Base-by-base conservation (phyloP, 2,888 invertebrate genomes). In the Lasioglossum marginatum region DNA sequence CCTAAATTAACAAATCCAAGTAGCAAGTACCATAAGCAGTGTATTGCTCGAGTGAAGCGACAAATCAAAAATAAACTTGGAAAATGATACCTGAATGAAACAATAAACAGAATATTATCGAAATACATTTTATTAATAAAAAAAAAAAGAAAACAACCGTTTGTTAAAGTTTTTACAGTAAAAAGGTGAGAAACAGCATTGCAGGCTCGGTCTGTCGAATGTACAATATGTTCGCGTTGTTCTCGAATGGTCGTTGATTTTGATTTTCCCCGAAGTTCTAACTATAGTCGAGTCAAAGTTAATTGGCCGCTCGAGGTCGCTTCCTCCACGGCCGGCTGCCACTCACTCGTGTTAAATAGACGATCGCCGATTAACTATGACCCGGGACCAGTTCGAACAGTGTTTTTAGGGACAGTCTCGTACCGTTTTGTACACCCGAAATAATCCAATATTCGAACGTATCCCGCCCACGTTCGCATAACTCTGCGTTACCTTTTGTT, bases 91-190 rank as follows among this genome's bases (percentile, higher is more conserved):
- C 19, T 19, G 37, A 19, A 77, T 87, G 34, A 31, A 82, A 4
- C 37, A 4, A 37, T 31, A 16, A 37, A 14, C 74, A 1, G 6
- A 2, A 0, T 66, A 80, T 89, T 88, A 83, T 83, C 84, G 85
- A 89, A 89, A 89, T 90, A 90, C 86, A 85, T 91, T 91, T 91
- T 91, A 91, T 91, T 91, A 91, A 88, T 90, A 91, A 90, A 70
- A 90, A 88, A 90, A 88, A 86, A 84, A 34, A 90, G 84, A 86
- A 90, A 89, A 91, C 89, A 91, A 91, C 82, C 87, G 85, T 88
- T 86, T 88, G 91, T 91, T 91, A 91, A 91, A 90, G 86, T 91
- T 91, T 91, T 91, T 91, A 91, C 89, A 91, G 86, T 86, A 83
- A 83, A 91, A 73, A 85, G 80, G 31, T 88, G 81, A 73, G 87